Percentiles rank a stretch among this genome's conserved stretches.
Evolutionary conservation across 2,888 invertebrate species (phyloP).

Genomic region (Vanessa cardui): DNA sequence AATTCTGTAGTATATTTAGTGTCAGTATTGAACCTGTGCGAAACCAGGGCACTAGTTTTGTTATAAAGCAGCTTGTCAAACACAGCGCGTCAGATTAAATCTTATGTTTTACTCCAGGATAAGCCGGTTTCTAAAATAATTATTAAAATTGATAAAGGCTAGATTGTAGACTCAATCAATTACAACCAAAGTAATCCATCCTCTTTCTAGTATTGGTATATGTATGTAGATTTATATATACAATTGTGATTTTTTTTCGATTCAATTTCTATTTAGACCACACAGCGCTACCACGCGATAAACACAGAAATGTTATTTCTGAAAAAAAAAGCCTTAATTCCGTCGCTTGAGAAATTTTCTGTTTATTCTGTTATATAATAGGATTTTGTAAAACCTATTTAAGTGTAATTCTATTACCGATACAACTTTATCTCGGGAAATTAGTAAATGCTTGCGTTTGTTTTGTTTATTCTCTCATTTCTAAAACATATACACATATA

Average conservation of each 20-base stretch:
- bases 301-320: slow-evolving; percentile 38
- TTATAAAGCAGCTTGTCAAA: too few relatives aligned
- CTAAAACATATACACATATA: not conserved
- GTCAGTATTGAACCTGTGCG: too few relatives aligned
- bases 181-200: too few relatives aligned
- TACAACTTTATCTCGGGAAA: slow-evolving; percentile 19
- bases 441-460: slow-evolving; percentile 8
- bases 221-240: too few relatives aligned
- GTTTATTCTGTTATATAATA: slow-evolving; percentile 40
- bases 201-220: too few relatives aligned
- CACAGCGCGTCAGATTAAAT: too few relatives aligned
- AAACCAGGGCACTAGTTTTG: too few relatives aligned
- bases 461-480: not conserved
- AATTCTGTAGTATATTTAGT: too few relatives aligned
- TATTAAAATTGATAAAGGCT: too few relatives aligned
- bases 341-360: slow-evolving; percentile 34
- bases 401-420: slow-evolving; percentile 16
- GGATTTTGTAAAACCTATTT: slow-evolving; percentile 20
- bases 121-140: too few relatives aligned
- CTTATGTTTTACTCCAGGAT: too few relatives aligned
- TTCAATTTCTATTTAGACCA: slow-evolving; percentile 1
- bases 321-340: slow-evolving; percentile 38
- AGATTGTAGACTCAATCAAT: too few relatives aligned
- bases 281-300: slow-evolving; percentile 13
- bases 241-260: not conserved